Evolutionary conservation across 2,888 invertebrate genomes (phyloP), one percentile per base, ranked within the genome.

Genomic region (Pycnomerus fuliginosus): DNA sequence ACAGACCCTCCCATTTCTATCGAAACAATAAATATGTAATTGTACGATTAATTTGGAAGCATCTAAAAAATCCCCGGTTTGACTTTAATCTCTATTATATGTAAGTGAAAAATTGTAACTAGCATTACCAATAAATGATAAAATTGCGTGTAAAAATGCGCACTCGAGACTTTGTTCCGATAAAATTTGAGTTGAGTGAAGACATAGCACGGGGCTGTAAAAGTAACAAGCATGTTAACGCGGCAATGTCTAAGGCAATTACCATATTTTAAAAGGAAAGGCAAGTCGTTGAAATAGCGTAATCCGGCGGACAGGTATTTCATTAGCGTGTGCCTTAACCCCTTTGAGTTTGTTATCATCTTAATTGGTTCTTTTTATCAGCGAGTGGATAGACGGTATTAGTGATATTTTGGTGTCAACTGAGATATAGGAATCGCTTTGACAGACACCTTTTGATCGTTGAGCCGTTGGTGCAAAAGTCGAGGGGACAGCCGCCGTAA

Each of bases 371-470:
- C 5, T 4, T 10, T 25, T 25, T 25, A 7, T 20, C 8, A 20
- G 8, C 4, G 4, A 20, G 20, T 20, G 4, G 20, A 5, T 20
- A 4, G 20, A 4, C 20, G 20, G 20, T 8, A 20, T n/a, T n/a
- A n/a, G 20, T 20, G 8, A 20, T 20, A 8, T 20, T 20, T 20
- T 20, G 8, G 4, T 20, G 20, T 20, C 4, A 20, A 8, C 8
- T 20, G 4, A 8, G 20, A 20, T 20, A 8, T n/a, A n/a, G n/a
- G n/a, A n/a, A n/a, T n/a, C n/a, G 41, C 48, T 58, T 62, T 62
- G 63, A 63, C 56, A 55, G 64, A 64, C 67, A 67, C 66, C 67
- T 68, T 70, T 70, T 70, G 70, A 70, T 70, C 69, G 65, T 50
- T 66, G 58, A 67, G 50, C 59, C 57, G 60, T 60, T 60, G 56